phyloP scores from a whole-genome alignment of 2,113 vertebrate species.

The Myiopsitta monachus region DNA sequence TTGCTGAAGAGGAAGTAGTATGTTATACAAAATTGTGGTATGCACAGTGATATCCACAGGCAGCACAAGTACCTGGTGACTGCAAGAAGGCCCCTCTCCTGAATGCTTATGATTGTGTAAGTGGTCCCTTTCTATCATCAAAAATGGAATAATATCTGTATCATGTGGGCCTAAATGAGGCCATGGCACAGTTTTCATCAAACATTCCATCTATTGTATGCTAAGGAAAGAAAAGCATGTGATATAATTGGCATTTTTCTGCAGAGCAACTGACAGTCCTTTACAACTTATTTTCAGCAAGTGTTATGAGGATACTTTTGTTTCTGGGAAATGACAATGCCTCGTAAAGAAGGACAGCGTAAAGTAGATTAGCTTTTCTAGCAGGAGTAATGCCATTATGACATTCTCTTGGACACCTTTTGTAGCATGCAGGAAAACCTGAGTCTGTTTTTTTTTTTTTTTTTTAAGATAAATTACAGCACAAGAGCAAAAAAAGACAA shows the following conservation, averaged over 20 bases:
- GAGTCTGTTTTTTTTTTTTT: conserved; percentile 59
- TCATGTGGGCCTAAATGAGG: not conserved
- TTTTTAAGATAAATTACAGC: conserved; percentile 68
- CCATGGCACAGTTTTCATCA: conserved; percentile 25
- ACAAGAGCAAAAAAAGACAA: conserved; percentile 64
- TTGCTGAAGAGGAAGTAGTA: not conserved
- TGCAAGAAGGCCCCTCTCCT: not conserved
- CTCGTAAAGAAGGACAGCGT: conserved; percentile 54
- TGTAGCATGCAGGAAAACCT: conserved; percentile 19
- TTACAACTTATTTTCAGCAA: conserved; percentile 62
- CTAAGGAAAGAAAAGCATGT: not conserved
- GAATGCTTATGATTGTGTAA: not conserved
- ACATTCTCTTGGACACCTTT: conserved; percentile 57
- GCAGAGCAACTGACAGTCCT: conserved; percentile 45
- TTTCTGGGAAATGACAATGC: conserved; percentile 58
- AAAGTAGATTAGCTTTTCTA: conserved; percentile 65
- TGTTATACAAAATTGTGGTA: not conserved
- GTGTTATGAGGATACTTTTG: conserved; percentile 26
- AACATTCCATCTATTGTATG: not conserved
- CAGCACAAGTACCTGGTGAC: not conserved
- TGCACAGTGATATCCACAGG: not conserved
- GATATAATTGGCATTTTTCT: conserved; percentile 53
- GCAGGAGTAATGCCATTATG: conserved; percentile 61
- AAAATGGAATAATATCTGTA: not conserved
- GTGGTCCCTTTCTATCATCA: not conserved